Evolutionary conservation across 2,888 invertebrate species (phyloP).

Genomic region (Chrysodeixis includens): DNA sequence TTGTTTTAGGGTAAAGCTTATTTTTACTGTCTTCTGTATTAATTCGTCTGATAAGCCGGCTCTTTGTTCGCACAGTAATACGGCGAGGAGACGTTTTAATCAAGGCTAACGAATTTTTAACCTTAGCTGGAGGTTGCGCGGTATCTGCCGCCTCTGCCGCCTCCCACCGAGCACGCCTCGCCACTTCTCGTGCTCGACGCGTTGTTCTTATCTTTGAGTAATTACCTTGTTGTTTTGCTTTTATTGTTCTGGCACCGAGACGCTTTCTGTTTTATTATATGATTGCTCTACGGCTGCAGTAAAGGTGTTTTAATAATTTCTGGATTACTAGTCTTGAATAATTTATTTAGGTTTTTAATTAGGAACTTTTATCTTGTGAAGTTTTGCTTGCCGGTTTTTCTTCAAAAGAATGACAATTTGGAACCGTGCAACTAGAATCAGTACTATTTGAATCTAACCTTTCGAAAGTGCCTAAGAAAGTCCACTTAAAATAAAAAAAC

Average conservation of each 20-base stretch:
- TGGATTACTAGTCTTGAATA: neutral
- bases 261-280: slow-evolving; percentile 68
- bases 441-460: too few relatives aligned
- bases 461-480: too few relatives aligned
- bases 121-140: slow-evolving; percentile 61
- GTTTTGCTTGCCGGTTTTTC: too few relatives aligned
- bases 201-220: slow-evolving; percentile 82
- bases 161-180: slow-evolving; percentile 65
- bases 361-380: neutral
- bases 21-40: slow-evolving; percentile 67
- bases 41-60: slow-evolving; percentile 73
- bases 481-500: too few relatives aligned
- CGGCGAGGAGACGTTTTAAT: slow-evolving; percentile 75
- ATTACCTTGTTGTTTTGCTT: slow-evolving; percentile 79
- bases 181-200: slow-evolving; percentile 73
- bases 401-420: too few relatives aligned
- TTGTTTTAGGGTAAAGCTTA: slow-evolving; percentile 60
- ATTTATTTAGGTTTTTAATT: neutral
- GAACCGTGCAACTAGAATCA: too few relatives aligned
- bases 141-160: slow-evolving; percentile 51
- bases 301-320: slow-evolving; percentile 23
- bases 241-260: slow-evolving; percentile 69
- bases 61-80: slow-evolving; percentile 72
- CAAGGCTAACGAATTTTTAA: slow-evolving; percentile 77
- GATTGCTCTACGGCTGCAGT: slow-evolving; percentile 38